Evolutionary conservation across 2,888 invertebrate species (phyloP).

Genomic region (Apotomis turbidana): DNA sequence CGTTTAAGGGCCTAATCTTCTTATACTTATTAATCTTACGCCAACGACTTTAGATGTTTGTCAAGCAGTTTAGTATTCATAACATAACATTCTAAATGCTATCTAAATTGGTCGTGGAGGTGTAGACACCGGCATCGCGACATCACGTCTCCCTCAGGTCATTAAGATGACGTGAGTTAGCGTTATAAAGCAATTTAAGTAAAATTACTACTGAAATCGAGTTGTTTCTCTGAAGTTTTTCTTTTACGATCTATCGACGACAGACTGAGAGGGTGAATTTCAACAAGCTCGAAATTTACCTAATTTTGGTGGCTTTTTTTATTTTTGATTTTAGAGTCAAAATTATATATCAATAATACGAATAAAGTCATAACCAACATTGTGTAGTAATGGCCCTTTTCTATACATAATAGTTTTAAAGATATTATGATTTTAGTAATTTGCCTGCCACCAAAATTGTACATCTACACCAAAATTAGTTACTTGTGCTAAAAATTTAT

Average conservation of each 20-base stretch:
- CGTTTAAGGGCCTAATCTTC: background rate
- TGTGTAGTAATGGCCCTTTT: too few relatives aligned
- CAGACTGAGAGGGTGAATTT: background rate
- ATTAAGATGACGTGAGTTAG: conserved; percentile 36
- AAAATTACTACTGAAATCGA: background rate
- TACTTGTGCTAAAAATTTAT: too few relatives aligned
- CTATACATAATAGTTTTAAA: too few relatives aligned
- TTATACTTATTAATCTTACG: conserved; percentile 3
- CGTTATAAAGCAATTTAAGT: conserved; percentile 26
- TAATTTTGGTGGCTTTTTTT: too few relatives aligned
- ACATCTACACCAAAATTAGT: too few relatives aligned
- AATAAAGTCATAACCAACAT: too few relatives aligned
- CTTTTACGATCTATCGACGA: too few relatives aligned
- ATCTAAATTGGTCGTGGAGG: conserved; percentile 42
- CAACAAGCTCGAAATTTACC: too few relatives aligned
- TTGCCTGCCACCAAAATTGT: too few relatives aligned
- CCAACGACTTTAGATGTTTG: conserved; percentile 2
- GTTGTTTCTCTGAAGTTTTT: background rate
- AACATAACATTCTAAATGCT: conserved; percentile 36
- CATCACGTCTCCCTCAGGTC: conserved; percentile 27
- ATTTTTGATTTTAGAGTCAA: too few relatives aligned
- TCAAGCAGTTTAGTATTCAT: conserved; percentile 42
- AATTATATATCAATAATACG: too few relatives aligned
- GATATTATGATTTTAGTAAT: too few relatives aligned
- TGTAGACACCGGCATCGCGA: conserved; percentile 25